Evolutionary conservation across 1,140 invertebrate genomes (phyloP), one percentile per base, ranked within the genome.

Genomic region (Coenobita brevimanus): DNA sequence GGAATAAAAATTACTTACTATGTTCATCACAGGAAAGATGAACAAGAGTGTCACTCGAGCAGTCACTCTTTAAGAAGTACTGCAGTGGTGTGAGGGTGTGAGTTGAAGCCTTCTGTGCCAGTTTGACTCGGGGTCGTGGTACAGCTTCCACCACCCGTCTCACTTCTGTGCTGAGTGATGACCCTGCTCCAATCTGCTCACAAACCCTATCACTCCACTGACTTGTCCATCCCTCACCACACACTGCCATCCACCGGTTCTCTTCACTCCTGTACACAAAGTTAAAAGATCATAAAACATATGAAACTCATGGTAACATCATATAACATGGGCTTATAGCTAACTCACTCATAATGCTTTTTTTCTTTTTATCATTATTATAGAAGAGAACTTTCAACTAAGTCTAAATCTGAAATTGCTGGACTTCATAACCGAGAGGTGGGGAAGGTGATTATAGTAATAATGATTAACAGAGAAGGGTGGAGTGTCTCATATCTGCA

Each of bases 211-310:
- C 84, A 57, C 75, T 80, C 84, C 84, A 87, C 64, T 87, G 38
- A 17, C 17, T 79, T 15, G 84, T 87, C 84, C 84, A 87, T 3
- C 84, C 84, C 43, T 87, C 76, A 17, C 76, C 64, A 71, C 84
- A 87, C 27, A 87, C 84, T 1, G 75, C 76, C 30, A 33, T 46
- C 84, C 84, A 87, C 21, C 60, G 62, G 38, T 57, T 80, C 62
- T 80, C 36, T 17, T 75, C 84, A 38, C 75, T 80, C 75, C 84
- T 87, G 75, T 3, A 84, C n/a, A n/a, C n/a, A n/a, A 71, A 50
- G 27, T 71, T 33, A 67, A 54, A n/a, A n/a, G n/a, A n/a, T n/a
- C n/a, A n/a, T n/a, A n/a, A n/a, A n/a, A n/a, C n/a, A n/a, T n/a
- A n/a, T n/a, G n/a, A n/a, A n/a, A n/a, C n/a, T n/a, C n/a, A n/a